Conservation (phyloP, 1,140 invertebrate species). For the Euglossa dilemma region DNA sequence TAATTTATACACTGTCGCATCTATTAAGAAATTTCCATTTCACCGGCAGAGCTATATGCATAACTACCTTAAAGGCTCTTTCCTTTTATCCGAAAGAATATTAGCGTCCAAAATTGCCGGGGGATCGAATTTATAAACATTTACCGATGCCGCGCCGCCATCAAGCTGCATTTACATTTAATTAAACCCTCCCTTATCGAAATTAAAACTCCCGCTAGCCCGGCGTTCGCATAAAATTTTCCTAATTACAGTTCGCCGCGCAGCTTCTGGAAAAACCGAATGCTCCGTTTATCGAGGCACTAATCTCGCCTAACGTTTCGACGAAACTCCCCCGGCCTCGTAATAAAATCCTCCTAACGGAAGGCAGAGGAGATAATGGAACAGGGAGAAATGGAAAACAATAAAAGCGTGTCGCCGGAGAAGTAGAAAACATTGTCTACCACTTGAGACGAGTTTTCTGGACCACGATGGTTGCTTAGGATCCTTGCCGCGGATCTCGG, state of each 20-base stretch:
- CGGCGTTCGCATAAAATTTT: neutral
- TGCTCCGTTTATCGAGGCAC: neutral
- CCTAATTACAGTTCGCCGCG: neutral
- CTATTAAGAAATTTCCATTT: too few species aligned
- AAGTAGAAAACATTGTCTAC: slow-evolving; percentile 8
- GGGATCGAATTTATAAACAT: neutral
- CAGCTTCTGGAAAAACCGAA: slow-evolving; percentile 3
- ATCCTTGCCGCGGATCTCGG: too few species aligned
- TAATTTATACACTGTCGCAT: too few species aligned
- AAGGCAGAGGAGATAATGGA: neutral
- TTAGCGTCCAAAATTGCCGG: neutral
- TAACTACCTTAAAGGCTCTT: neutral
- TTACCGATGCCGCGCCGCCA: neutral
- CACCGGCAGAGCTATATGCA: too few species aligned
- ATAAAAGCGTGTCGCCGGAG: slow-evolving; percentile 3
- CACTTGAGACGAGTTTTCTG: neutral
- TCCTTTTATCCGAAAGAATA: neutral
- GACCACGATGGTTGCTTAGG: neutral
- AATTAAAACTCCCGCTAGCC: neutral
- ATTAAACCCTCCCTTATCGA: slow-evolving; percentile 9
- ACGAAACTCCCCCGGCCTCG: neutral
- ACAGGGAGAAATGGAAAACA: neutral
- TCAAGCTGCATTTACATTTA: neutral
- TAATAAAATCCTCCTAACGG: neutral
- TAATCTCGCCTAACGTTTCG: slow-evolving; percentile 7